These are phyloP conservation scores for Lasius platythorax DNA, from an alignment of 2,888 invertebrate genomes.

Conservation along the genomic window DNA sequence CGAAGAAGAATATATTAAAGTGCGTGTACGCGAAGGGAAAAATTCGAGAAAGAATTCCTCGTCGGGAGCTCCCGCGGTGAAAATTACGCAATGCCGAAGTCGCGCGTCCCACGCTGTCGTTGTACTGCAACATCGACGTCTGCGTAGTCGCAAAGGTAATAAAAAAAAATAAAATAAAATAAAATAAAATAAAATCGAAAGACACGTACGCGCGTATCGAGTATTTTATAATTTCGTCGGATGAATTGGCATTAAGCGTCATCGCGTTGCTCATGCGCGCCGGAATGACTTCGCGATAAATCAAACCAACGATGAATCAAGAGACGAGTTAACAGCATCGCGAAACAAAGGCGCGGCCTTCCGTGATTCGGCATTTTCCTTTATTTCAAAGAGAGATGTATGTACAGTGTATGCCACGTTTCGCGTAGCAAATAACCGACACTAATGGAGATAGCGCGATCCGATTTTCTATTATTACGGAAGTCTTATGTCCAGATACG, in stretches of 20 bases:
- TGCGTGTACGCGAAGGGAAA: constrained; percentile 31
- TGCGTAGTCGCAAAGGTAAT: constrained; percentile 4
- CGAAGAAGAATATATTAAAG: constrained; percentile 44
- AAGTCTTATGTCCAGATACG: constrained; percentile 47
- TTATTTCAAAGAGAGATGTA: constrained; percentile 18
- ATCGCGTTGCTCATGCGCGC: constrained; percentile 57
- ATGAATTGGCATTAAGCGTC: constrained; percentile 73
- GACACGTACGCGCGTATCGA: constrained; percentile 42
- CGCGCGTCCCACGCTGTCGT: constrained; percentile 63
- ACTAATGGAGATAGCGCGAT: constrained; percentile 49
- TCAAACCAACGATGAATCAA: constrained; percentile 62
- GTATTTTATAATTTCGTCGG: constrained; percentile 73
- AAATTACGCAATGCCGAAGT: constrained; percentile 59
- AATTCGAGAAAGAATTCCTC: constrained; percentile 48
- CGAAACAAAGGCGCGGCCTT: constrained; percentile 55
- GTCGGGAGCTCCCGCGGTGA: constrained; percentile 34
- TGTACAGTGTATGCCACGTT: neutral
- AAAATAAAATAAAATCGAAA: neutral
- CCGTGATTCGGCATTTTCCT: constrained; percentile 50
- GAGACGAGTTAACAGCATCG: constrained; percentile 49
- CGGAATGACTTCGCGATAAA: constrained; percentile 65
- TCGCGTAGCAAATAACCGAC: constrained; percentile 42
- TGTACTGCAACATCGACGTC: constrained; percentile 46
- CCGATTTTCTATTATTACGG: constrained; percentile 56
- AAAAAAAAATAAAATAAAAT: constrained; percentile 31